These are phyloP conservation scores for Globia sparganii DNA, from an alignment of 2,888 invertebrate genomes.

Conservation along the genomic window DNA sequence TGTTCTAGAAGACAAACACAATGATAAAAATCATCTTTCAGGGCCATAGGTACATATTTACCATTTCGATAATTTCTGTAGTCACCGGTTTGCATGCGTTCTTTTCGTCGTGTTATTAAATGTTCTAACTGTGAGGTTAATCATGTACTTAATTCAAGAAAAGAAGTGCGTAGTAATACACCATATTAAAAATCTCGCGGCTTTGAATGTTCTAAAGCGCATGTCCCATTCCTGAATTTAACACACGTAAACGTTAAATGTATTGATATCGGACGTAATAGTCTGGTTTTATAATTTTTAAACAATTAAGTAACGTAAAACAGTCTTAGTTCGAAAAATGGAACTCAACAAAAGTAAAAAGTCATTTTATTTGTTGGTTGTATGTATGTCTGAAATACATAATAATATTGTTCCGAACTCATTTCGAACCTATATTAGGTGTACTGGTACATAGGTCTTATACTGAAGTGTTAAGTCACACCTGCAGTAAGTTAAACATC, in stretches of 20 bases:
- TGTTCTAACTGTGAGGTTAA: no score
- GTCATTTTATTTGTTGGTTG: constrained; percentile 15
- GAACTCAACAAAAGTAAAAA: not conserved
- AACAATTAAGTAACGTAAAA: not conserved
- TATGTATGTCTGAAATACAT: not conserved
- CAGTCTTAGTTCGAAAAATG: not conserved
- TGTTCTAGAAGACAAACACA: not conserved
- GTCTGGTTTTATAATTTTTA: not conserved
- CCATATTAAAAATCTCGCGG: constrained; percentile 13
- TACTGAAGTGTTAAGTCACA: not conserved
- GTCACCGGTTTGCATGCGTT: constrained; percentile 29
- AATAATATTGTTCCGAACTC: not conserved
- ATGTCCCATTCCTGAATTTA: constrained; percentile 13
- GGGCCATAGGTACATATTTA: not conserved
- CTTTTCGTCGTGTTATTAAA: not conserved
- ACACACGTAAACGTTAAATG: not conserved
- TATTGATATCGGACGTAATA: not conserved
- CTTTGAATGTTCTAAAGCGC: constrained; percentile 19
- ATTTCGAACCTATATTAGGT: not conserved
- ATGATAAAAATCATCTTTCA: not conserved
- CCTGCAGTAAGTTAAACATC: no score
- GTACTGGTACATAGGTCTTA: not conserved
- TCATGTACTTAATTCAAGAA: not conserved
- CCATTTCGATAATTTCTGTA: not conserved
- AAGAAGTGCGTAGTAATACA: not conserved